These are phyloP conservation scores for Pagetopsis macropterus DNA, from an alignment of 2,797 vertebrate species.

Conservation along the genomic window DNA sequence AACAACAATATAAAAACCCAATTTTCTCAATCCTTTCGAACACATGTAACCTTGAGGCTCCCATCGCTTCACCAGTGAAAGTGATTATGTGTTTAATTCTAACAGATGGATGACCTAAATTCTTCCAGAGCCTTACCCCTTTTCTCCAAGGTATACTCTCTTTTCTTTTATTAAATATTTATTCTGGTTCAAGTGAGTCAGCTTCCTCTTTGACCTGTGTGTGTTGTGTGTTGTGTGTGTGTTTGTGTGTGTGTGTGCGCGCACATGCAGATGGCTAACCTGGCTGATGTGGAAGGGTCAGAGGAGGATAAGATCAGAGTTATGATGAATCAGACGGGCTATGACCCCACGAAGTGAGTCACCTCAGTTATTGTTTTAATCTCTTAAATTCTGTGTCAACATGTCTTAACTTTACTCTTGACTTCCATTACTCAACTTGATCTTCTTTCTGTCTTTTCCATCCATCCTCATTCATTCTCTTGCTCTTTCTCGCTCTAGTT, in stretches of 20 bases:
- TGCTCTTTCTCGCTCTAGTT: slow-evolving; percentile 77
- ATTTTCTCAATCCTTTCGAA: neutral
- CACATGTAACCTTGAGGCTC: neutral
- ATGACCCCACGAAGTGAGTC: slow-evolving; percentile 94
- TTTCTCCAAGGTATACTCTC: slow-evolving; percentile 92
- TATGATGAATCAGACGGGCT: slow-evolving; percentile 94
- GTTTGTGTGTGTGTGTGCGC: slow-evolving; percentile 48
- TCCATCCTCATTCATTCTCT: neutral
- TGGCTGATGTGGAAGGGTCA: slow-evolving; percentile 93
- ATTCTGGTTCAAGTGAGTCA: neutral
- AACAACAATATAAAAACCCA: neutral
- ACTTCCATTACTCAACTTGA: neutral
- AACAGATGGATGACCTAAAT: slow-evolving; percentile 95
- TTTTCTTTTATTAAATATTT: neutral
- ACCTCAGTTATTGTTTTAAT: neutral
- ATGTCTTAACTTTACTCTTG: neutral
- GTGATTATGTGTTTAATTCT: slow-evolving; percentile 89
- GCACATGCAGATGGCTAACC: slow-evolving; percentile 91
- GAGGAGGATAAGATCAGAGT: slow-evolving; percentile 99
- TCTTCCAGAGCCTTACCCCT: slow-evolving; percentile 91
- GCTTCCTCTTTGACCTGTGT: slow-evolving; percentile 3
- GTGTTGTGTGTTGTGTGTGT: slow-evolving; percentile 13
- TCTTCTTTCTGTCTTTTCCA: neutral
- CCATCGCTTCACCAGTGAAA: slow-evolving; percentile 33
- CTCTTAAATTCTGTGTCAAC: neutral